Evolutionary conservation across 2,888 invertebrate species (phyloP), one percentile per base, ranked within the genome.

Genomic region (Oscheius sp.): DNA sequence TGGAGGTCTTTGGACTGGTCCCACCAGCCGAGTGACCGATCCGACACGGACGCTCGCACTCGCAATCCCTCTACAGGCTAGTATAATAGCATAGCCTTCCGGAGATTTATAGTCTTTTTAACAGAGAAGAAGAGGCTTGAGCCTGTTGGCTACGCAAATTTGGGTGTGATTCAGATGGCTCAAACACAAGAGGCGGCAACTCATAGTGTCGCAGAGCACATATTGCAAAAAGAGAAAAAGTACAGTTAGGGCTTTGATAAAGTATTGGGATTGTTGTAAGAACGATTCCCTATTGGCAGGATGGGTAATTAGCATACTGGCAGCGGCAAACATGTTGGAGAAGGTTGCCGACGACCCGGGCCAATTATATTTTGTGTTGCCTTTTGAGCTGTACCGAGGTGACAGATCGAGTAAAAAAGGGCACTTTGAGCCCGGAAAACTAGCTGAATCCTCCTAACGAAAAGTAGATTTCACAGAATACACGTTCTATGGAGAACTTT

Each of bases 21-120:
- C 68, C 21, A 21, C 21, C 51, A 53, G 35, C 47, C n/a, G 29
- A 63, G 63, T 63, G 65, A 65, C 50, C 51, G 65, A 65, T 65
- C 68, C 68, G 68, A 68, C 68, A 68, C 68, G 68, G 55, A 7
- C 68, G 53, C 55, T 55, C 68, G 55, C 68, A 11, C 68, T 48
- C 48, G 32, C 29, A 33, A 58, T 58, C 58, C 58, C 32, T 21
- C 21, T 32, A 3, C 58, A 29, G 32, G 32, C 29, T 58, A 42
- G 42, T 33, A 58, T 58, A 33, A 58, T 58, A 33, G 58, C 58
- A 32, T n/a, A 11, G 29, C 32, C 13, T 33, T 11, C 29, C 11
- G 13, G 58, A 58, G 58, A 58, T 58, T 53, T 58, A 58, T 58
- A 33, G 11, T 3, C 42, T 42, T 42, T 42, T 42, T 42, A 42